Evolutionary conservation across 2,888 invertebrate genomes (phyloP), one percentile per base, ranked within the genome.

Genomic region (Cryptophagus acutangulus): DNA sequence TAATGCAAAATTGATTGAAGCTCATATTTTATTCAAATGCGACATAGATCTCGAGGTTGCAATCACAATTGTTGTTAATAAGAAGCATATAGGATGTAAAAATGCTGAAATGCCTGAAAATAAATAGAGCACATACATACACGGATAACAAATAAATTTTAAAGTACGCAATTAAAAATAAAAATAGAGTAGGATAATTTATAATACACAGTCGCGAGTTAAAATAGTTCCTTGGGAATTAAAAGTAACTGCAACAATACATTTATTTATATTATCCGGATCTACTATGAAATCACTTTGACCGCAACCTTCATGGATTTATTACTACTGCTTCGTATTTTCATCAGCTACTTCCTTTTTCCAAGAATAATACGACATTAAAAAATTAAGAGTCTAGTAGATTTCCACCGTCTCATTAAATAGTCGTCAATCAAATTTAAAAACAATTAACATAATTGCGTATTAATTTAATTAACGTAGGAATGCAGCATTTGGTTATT

Each of bases 401-500:
- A 26, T 12, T 26, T 4, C 6, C 20, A 20, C 10, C n/a, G n/a
- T 12, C n/a, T 26, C 12, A 26, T 5, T n/a, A 26, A 26, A 26
- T n/a, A 26, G n/a, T 26, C 12, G 12, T 20, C 9, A 20, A 9
- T 26, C 10, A 26, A n/a, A 26, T 26, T 26, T n/a, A n/a, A 26
- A 26, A 12, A 8, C n/a, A 26, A n/a, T 26, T 26, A 12, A 12
- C 26, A 26, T 26, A 26, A 20, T 15, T 31, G 16, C 13, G 13
- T 31, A 12, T 31, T 15, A 31, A 15, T 31, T 15, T 31, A 20
- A 20, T n/a, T n/a, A n/a, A 8, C 24, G 24, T 20, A 79, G 87
- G 87, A 29, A 77, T 85, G 72, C 87, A 88, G 57, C 82, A 84
- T 57, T 72, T 74, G 52, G 84, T 85, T 1, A 79, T 87, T 30